Evolutionary conservation across 2,113 vertebrate species (phyloP).

Genomic region (Coregonus clupeaformis): DNA sequence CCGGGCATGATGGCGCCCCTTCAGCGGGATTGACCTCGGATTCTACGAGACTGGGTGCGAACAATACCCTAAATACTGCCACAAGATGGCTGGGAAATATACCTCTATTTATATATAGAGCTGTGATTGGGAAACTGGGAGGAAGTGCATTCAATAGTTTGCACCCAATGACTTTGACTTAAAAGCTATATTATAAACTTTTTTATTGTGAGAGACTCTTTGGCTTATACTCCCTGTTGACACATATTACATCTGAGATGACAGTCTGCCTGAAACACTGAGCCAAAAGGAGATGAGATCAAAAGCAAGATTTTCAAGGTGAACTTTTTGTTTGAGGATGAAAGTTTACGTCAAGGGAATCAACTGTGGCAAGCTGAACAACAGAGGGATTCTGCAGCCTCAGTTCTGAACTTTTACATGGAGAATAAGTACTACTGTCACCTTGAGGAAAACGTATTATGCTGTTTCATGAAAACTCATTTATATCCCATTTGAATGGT

Average conservation of each 20-base stretch:
- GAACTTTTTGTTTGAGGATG: neutral
- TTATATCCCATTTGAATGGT: no score
- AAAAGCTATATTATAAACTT: neutral
- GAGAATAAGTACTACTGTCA: no score
- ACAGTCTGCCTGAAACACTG: neutral
- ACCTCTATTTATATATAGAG: no score
- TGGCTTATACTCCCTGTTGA: neutral
- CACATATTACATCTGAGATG: neutral
- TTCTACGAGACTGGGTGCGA: conserved; percentile 85
- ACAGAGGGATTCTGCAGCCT: no score
- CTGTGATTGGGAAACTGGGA: no score
- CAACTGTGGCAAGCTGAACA: neutral
- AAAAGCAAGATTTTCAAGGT: conserved; percentile 6
- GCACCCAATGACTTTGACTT: neutral
- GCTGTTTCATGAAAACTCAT: no score
- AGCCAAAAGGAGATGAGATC: neutral
- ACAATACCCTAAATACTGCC: conserved; percentile 80
- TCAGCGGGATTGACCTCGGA: conserved; percentile 92
- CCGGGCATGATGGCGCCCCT: conserved; percentile 98
- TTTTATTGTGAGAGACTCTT: no score
- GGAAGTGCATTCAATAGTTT: no score
- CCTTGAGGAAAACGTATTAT: no score
- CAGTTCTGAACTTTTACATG: no score
- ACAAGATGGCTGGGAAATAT: conserved; percentile 97
- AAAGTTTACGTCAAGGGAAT: neutral